phyloP scores from a whole-genome alignment of 2,113 vertebrate species.

The Danio rerio region GRCz12tu NC_133177.1:59572001-59572500 shows the following conservation, averaged over 20 bases:
- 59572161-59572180: slow-evolving; percentile 6
- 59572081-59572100: slow-evolving; percentile 40
- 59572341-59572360: not conserved
- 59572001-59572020: no score
- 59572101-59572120: slow-evolving; percentile 60
- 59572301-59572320: slow-evolving; percentile 3
- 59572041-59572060: not conserved
- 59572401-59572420: not conserved
- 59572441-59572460: not conserved
- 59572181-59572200: slow-evolving; percentile 26
- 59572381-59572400: not conserved
- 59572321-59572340: slow-evolving; percentile 12
- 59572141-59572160: slow-evolving; percentile 18
- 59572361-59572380: slow-evolving; percentile 8
- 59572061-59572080: not conserved
- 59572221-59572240: not conserved
- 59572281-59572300: slow-evolving; percentile 38
- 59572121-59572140: slow-evolving; percentile 45
- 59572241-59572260: not conserved
- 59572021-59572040: no score
- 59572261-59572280: slow-evolving; percentile 41
- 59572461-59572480: slow-evolving; percentile 31
- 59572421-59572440: not conserved
- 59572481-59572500: slow-evolving; percentile 69
- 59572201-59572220: slow-evolving; percentile 7